Evolutionary conservation across 2,113 vertebrate species (phyloP).

Genomic region (Sorex fumeus): DNA sequence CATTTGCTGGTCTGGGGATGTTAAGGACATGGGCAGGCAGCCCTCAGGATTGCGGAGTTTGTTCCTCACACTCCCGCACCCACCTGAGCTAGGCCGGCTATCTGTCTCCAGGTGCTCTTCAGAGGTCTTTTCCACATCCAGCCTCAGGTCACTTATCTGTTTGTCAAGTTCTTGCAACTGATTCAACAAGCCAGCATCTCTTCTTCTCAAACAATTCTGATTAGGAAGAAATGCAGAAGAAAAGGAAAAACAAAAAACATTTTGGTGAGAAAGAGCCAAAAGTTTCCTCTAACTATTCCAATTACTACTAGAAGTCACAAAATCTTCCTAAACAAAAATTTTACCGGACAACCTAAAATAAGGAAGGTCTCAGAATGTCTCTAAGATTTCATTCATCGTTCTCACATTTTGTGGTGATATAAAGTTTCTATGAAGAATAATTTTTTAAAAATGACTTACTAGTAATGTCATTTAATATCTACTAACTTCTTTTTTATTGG

Average conservation of each 20-base stretch:
- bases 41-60: background rate
- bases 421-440: conserved; percentile 20
- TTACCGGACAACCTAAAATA: conserved; percentile 25
- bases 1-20: conserved; percentile 38
- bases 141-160: conserved; percentile 95
- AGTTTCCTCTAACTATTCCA: conserved; percentile 21
- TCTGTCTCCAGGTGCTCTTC: conserved; percentile 94
- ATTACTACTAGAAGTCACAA: conserved; percentile 41
- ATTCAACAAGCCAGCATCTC: conserved; percentile 94
- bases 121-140: conserved; percentile 93
- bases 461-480: conserved; percentile 53
- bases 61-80: background rate
- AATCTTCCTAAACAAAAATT: conserved; percentile 46
- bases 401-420: conserved; percentile 30
- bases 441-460: background rate
- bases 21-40: background rate
- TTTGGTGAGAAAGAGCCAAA: conserved; percentile 35
- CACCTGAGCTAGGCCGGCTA: conserved; percentile 98
- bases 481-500: conserved; percentile 52
- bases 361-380: conserved; percentile 43
- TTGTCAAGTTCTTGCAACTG: conserved; percentile 96
- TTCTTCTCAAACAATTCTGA: conserved; percentile 95
- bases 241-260: background rate
- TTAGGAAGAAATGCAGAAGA: conserved; percentile 61
- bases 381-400: conserved; percentile 34